Conservation (phyloP, 2,797 vertebrate species). For the Lagorchestes hirsutus region DNA sequence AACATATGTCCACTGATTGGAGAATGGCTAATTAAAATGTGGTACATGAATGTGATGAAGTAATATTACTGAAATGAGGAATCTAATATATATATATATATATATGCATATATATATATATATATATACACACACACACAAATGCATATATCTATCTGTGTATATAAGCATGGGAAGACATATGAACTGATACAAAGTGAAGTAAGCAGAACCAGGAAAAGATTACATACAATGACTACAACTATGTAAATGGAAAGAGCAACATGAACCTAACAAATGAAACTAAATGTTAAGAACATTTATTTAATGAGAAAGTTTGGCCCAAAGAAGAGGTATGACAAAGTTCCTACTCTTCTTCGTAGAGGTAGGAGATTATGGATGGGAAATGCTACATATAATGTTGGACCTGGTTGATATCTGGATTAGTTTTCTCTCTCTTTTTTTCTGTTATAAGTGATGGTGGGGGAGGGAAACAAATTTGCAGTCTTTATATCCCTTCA, state of each 20-base stretch:
- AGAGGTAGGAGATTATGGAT: not conserved
- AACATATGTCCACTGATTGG: not conserved
- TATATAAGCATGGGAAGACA: not conserved
- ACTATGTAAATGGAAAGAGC: not conserved
- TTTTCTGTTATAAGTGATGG: not conserved
- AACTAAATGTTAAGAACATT: not conserved
- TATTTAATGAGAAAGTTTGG: not conserved
- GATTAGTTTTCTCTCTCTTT: not conserved
- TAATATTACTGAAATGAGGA: not conserved
- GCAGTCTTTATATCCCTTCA: not conserved
- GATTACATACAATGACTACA: not conserved
- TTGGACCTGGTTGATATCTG: not conserved
- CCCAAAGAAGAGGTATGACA: not conserved
- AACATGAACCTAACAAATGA: not conserved
- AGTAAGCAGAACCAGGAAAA: not conserved
- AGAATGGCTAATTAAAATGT: not conserved
- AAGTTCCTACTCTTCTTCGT: not conserved
- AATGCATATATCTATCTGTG: not conserved
- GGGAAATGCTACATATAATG: not conserved
- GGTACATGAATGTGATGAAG: not conserved
- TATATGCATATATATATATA: no score
- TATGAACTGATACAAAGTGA: not conserved
- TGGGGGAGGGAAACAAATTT: not conserved
- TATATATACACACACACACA: no score
- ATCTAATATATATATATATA: not conserved